Evolutionary conservation across 2,888 invertebrate genomes (phyloP), one percentile per base, ranked within the genome.

Genomic region (Coronaproctus castanopsis): DNA sequence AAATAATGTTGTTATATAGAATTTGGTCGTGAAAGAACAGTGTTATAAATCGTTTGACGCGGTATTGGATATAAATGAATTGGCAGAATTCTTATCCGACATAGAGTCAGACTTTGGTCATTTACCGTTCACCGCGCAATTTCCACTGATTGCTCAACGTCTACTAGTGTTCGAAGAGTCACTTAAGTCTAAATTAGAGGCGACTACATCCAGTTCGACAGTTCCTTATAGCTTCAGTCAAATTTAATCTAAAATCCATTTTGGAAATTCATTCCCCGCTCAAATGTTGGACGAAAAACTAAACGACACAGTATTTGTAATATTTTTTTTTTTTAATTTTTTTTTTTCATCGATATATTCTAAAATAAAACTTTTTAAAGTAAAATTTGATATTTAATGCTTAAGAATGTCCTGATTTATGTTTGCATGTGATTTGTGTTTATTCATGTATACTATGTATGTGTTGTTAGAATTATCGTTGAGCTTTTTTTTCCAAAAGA

Each of bases 71-170:
- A 98, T 99, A 71, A 96, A 96, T 74, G 97, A 98, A 73, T 76
- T 99, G 70, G 98, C 99, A 73, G 98, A 99, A 74, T 75, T 99
- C 65, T 75, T 99, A 64, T 93, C 93, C 21, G 98, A 99, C 74
- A 98, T 99, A 97, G 99, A 99, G 76, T 92, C 93, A 58, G 98
- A 98, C 74, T 96, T 98, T 62, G 92, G 93, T 36, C 83, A 97
- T 59, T 77, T 99, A 69, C 98, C 98, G 36, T 95, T 97, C 51
- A 96, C 97, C 69, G 95, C 97, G 53, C 83, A 97, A 68, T 92
- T 98, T 71, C 93, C 96, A 65, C 95, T 97, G 0, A 97, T 98
- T 59, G 96, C 97, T 58, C 96, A 97, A 73, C 80, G 98, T 61
- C 77, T 98, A 66, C 93, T 95, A 75, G 96, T 99, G 95, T 95